These are phyloP conservation scores for Zaprionus camerounensis DNA, from an alignment of 1,140 invertebrate genomes.

Conservation along the genomic window DNA sequence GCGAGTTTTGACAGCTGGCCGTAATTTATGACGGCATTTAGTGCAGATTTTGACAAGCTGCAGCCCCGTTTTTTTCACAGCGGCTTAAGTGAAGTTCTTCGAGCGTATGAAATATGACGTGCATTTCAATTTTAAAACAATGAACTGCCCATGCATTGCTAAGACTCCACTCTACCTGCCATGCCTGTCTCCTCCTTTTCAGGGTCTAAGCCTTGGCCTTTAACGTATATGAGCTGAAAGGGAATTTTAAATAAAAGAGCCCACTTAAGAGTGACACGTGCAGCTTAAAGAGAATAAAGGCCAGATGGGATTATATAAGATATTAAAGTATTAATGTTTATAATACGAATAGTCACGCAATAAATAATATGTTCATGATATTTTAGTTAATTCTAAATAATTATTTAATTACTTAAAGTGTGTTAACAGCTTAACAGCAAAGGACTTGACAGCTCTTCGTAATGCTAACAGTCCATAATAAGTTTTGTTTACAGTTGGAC, in stretches of 20 bases:
- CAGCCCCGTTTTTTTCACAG: slow-evolving; percentile 2
- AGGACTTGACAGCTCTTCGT: too few species aligned
- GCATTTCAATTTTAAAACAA: slow-evolving; percentile 36
- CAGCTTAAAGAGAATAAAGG: not conserved
- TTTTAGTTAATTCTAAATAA: too few species aligned
- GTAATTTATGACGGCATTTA: slow-evolving; percentile 76
- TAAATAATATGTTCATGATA: too few species aligned
- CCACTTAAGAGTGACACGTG: not conserved
- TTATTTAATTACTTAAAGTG: too few species aligned
- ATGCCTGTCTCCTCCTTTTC: not conserved
- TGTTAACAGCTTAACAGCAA: too few species aligned
- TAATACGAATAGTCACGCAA: not conserved
- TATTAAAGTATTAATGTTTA: not conserved
- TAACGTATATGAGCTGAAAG: not conserved
- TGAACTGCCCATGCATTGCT: slow-evolving; percentile 15
- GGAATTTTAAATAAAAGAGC: not conserved
- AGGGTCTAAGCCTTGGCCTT: not conserved
- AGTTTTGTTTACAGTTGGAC: too few species aligned
- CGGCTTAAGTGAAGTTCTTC: slow-evolving; percentile 29
- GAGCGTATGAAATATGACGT: slow-evolving; percentile 34
- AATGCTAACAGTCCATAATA: too few species aligned
- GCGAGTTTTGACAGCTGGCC: slow-evolving; percentile 65
- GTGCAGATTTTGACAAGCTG: slow-evolving; percentile 61
- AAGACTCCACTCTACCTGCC: not conserved
- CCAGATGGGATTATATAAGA: not conserved